A percentile compares a stretch with the other conserved stretches of the same genome.
Evolutionary conservation across 1,140 invertebrate genomes (phyloP).

Genomic region (Pachyrhynchus sulphureomaculatus): DNA sequence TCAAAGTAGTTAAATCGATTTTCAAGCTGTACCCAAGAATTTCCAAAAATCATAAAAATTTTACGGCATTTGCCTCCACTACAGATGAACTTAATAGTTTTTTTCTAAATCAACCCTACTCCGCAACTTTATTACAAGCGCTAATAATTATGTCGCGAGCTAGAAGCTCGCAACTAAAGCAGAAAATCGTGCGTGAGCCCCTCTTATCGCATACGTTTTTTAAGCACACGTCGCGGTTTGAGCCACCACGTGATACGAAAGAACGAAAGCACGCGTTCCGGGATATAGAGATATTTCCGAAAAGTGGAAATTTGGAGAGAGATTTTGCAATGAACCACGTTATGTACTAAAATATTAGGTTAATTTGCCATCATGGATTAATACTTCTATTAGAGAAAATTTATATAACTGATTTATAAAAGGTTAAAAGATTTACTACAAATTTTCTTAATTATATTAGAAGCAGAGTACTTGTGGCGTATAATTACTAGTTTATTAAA

Average conservation of each 20-base stretch:
- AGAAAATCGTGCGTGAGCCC: conserved; percentile 24
- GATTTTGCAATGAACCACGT: conserved; percentile 5
- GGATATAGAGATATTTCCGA: conserved; percentile 13
- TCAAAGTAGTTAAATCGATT: too few relatives aligned
- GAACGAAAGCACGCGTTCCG: conserved; percentile 10
- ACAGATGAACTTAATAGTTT: too few relatives aligned
- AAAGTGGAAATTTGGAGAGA: conserved; percentile 18
- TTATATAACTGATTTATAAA: too few relatives aligned
- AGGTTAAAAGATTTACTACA: too few relatives aligned
- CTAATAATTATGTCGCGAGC: neutral
- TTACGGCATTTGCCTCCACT: too few relatives aligned
- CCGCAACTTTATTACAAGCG: neutral
- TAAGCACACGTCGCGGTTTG: conserved; percentile 23
- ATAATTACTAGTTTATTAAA: too few relatives aligned
- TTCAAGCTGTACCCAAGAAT: too few relatives aligned
- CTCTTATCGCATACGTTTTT: conserved; percentile 25
- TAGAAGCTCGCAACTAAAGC: neutral
- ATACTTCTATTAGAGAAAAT: too few relatives aligned
- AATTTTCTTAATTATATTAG: too few relatives aligned
- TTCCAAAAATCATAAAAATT: too few relatives aligned
- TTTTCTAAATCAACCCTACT: too few relatives aligned
- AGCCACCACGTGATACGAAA: conserved; percentile 11
- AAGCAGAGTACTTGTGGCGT: too few relatives aligned
- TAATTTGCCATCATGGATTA: neutral
- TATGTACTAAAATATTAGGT: neutral